Evolutionary conservation across 2,113 vertebrate genomes (phyloP).

Genomic region (Phycodurus eques): DNA sequence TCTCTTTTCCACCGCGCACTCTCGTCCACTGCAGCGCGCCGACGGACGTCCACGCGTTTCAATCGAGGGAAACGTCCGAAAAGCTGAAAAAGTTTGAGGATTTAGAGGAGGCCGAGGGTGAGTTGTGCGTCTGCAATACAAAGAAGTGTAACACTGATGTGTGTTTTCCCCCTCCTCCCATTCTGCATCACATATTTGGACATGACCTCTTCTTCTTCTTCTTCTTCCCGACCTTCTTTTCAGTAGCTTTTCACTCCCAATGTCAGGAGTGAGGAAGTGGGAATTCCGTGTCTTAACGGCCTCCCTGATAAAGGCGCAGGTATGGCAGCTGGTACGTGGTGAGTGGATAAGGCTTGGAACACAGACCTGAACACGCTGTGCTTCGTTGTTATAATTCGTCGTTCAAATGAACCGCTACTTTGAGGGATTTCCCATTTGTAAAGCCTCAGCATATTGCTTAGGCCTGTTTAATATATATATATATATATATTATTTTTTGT

Average conservation of each 20-base stretch:
- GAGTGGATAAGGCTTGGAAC: conserved; percentile 48
- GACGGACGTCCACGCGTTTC: not conserved
- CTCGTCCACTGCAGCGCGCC: not conserved
- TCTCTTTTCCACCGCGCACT: conserved; percentile 37
- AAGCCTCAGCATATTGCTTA: too few relatives aligned
- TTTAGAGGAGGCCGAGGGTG: not conserved
- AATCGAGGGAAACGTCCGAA: not conserved
- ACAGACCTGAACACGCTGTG: not conserved
- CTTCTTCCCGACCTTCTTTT: not conserved
- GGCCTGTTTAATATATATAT: too few relatives aligned
- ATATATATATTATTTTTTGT: too few relatives aligned
- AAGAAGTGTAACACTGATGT: too few relatives aligned
- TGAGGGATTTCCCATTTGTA: not conserved
- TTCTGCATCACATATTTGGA: conserved; percentile 22
- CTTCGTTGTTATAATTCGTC: not conserved
- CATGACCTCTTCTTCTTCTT: not conserved
- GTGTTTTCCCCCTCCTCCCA: too few relatives aligned
- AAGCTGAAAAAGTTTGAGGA: not conserved
- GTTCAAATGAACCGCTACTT: not conserved
- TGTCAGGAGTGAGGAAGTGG: conserved; percentile 26
- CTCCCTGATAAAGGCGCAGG: conserved; percentile 54
- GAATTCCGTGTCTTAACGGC: conserved; percentile 60
- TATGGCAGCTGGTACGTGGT: conserved; percentile 68
- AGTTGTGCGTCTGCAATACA: not conserved
- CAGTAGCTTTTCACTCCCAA: not conserved